Evolutionary conservation across 2,113 vertebrate species (phyloP).

Genomic region (Pseudorectes ferrugineus): DNA sequence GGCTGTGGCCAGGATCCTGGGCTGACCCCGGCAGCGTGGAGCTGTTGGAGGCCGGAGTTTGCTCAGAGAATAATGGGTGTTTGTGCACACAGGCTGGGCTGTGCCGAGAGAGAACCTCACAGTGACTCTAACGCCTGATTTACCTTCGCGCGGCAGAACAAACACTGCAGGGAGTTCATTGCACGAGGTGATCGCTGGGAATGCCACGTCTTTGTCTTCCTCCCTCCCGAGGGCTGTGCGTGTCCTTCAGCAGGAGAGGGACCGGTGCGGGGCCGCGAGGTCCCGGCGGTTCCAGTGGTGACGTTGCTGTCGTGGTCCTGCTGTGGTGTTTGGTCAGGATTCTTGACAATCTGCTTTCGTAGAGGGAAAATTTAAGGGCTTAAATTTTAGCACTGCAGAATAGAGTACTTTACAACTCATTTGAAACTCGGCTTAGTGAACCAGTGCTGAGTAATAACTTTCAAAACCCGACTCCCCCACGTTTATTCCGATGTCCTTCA

Average conservation of each 20-base stretch:
- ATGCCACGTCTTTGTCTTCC: conserved; percentile 24
- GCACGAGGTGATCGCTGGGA: neutral
- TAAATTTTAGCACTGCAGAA: conserved; percentile 11
- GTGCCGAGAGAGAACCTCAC: neutral
- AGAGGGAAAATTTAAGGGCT: conserved; percentile 52
- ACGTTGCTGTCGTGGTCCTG: neutral
- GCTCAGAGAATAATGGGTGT: neutral
- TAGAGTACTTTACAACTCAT: neutral
- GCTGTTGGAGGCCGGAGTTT: neutral
- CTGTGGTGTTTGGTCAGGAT: neutral
- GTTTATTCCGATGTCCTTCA: neutral
- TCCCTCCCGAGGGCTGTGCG: neutral
- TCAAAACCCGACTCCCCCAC: neutral
- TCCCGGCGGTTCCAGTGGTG: neutral
- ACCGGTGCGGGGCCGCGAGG: rapidly evolving
- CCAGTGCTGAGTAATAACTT: neutral
- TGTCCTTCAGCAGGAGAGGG: neutral
- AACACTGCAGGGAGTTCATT: neutral
- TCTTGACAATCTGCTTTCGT: neutral
- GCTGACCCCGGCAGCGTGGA: neutral
- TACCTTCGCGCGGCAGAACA: neutral
- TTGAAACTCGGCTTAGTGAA: neutral
- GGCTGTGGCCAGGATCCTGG: neutral
- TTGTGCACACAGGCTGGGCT: neutral
- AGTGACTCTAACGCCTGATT: neutral